Evolutionary conservation across 2,797 vertebrate genomes (phyloP).

Genomic region (Hapalemur alaotrensis): DNA sequence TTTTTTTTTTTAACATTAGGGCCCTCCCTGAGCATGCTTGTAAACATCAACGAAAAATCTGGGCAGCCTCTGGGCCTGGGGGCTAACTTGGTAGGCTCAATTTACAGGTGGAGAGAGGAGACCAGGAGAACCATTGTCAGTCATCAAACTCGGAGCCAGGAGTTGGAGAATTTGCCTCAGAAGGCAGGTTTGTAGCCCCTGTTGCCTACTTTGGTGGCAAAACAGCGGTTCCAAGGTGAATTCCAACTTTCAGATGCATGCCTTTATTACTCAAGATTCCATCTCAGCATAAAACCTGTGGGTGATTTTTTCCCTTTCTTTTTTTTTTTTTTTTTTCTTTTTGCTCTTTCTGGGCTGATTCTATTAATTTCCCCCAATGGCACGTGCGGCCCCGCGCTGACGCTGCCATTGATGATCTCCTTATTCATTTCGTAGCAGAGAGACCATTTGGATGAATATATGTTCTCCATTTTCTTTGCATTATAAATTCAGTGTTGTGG

Average conservation of each 20-base stretch:
- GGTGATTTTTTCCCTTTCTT: slow-evolving; percentile 5
- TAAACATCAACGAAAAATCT: neutral
- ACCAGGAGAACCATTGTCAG: neutral
- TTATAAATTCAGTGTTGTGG: slow-evolving; percentile 79
- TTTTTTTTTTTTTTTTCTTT: neutral
- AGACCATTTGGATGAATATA: slow-evolving; percentile 82
- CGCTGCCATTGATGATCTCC: slow-evolving; percentile 76
- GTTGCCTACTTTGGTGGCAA: neutral
- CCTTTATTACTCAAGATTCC: slow-evolving; percentile 44
- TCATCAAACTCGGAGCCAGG: neutral
- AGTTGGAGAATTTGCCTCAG: neutral
- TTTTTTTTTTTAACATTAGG: neutral
- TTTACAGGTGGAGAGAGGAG: neutral
- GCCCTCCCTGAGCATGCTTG: too few species aligned
- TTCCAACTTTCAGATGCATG: neutral
- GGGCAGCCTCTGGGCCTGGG: neutral
- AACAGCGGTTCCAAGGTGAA: neutral
- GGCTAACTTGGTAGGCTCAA: neutral
- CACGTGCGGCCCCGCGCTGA: slow-evolving; percentile 30
- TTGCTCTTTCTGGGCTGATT: slow-evolving; percentile 60
- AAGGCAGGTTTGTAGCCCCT: neutral
- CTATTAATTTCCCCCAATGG: slow-evolving; percentile 68
- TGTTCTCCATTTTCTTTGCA: slow-evolving; percentile 73
- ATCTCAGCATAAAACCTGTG: slow-evolving; percentile 20
- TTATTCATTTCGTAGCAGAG: slow-evolving; percentile 79